Evolutionary conservation across 1,140 invertebrate species (phyloP), one percentile per base, ranked within the genome.

Genomic region (Sminthurinus signatus): DNA sequence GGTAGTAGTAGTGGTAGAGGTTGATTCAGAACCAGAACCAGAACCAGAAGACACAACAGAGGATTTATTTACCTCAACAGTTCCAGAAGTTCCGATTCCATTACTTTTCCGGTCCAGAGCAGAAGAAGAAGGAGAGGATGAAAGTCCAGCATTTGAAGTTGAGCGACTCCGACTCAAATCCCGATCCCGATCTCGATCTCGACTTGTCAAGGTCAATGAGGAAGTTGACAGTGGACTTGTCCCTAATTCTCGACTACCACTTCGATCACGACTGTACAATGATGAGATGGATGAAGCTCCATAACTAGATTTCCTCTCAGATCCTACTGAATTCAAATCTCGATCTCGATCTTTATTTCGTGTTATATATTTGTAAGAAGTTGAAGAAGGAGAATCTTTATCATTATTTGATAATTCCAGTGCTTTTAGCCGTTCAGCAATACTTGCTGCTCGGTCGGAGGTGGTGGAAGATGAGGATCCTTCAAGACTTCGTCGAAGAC

Each of bases 381-480:
- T 27, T 12, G 4, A 44, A 17, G 27, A 44, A 23, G 31, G 27
- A n/a, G 43, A 43, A 15, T 64, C 61, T 36, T 64, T 50, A 15
- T 66, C 43, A 15, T 52, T 39, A 12, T 19, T 31, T 2, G 44
- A 52, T n/a, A 68, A 25, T 2, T 71, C 63, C 21, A 67, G 39
- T 8, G 69, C 39, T 58, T 60, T 65, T 21, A 68, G 36, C 23
- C 70, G 55, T 29, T 71, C 70, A 2, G 64, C n/a, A 23, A 71
- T 36, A 17, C 48, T 60, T n/a, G n/a, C n/a, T n/a, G n/a, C n/a
- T n/a, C n/a, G n/a, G n/a, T n/a, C n/a, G 44, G 43, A 44, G 4
- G 48, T 19, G 3, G 8, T 8, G 17, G 12, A 10, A 4, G 50
- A 27, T 25, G 46, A 60, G 2, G 8, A 2, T 29, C 50, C 60